Conservation (phyloP, 2,888 invertebrate genomes). For the Nomada fabriciana region DNA sequence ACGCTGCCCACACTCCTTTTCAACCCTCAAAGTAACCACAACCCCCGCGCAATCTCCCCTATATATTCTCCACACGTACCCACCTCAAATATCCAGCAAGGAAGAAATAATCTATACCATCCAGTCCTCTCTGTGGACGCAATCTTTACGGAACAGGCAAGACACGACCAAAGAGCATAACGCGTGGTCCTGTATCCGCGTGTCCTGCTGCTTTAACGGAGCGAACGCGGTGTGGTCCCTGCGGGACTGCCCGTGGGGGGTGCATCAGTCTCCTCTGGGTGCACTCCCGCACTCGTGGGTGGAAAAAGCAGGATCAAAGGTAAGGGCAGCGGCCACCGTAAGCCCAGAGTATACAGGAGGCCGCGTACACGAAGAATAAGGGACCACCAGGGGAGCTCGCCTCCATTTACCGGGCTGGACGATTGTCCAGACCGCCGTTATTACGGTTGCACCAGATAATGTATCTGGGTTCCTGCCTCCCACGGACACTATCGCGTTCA, state of each 20-base stretch:
- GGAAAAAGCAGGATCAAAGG: constrained; percentile 57
- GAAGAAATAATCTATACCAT: not conserved
- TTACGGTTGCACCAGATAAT: constrained; percentile 66
- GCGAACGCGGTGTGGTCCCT: constrained; percentile 56
- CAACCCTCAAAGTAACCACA: too few species aligned
- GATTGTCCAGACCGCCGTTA: constrained; percentile 65
- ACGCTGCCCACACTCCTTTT: too few species aligned
- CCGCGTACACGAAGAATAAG: constrained; percentile 57
- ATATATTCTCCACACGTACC: not conserved
- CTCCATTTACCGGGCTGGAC: constrained; percentile 62
- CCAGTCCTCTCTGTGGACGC: not conserved
- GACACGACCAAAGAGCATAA: not conserved
- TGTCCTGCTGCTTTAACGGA: constrained; percentile 64
- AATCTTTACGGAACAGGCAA: constrained; percentile 17
- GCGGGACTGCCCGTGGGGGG: constrained; percentile 54
- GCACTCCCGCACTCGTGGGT: constrained; percentile 34
- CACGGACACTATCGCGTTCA: constrained; percentile 36
- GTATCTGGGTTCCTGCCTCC: constrained; percentile 70
- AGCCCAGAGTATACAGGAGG: constrained; percentile 52
- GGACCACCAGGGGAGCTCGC: constrained; percentile 68
- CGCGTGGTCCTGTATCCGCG: constrained; percentile 6
- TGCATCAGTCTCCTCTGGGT: constrained; percentile 51
- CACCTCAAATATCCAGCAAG: too few species aligned
- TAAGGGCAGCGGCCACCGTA: constrained; percentile 45
- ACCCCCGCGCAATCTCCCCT: not conserved